Evolutionary conservation across 1,140 invertebrate species (phyloP).

Genomic region (Anastatus disparis): DNA sequence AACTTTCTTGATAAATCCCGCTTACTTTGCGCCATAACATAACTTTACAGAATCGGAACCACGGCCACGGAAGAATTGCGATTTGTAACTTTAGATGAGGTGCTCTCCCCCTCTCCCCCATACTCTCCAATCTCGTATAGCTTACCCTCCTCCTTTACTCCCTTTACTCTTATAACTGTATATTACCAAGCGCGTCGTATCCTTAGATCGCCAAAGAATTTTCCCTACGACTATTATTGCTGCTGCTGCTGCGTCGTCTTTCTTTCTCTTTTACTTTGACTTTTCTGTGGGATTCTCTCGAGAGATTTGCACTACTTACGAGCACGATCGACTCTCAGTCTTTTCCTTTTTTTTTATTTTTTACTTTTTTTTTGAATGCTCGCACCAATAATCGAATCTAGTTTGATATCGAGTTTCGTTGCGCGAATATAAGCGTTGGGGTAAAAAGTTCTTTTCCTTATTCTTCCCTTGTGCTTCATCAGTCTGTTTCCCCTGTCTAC

Average conservation of each 20-base stretch:
- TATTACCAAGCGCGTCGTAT: background rate
- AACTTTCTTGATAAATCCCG: conserved; percentile 68
- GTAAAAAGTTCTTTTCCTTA: too few species aligned
- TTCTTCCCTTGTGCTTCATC: too few species aligned
- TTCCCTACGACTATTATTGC: background rate
- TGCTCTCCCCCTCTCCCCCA: background rate
- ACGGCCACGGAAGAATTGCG: conserved; percentile 67
- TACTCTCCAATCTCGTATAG: too few species aligned
- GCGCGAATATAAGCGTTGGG: too few species aligned
- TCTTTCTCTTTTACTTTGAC: too few species aligned
- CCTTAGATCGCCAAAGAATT: background rate
- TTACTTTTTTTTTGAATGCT: background rate
- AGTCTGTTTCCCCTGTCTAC: too few species aligned
- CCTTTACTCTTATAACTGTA: background rate
- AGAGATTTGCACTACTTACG: background rate
- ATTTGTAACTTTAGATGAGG: conserved; percentile 68
- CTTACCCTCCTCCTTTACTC: background rate
- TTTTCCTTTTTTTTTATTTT: background rate
- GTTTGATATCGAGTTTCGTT: background rate
- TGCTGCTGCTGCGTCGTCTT: background rate
- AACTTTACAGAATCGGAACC: conserved; percentile 67
- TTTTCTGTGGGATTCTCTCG: background rate
- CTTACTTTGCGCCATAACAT: conserved; percentile 67
- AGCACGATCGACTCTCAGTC: background rate
- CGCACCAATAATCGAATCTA: background rate